A percentile compares a stretch with the other conserved stretches of the same genome.
phyloP scores from a whole-genome alignment of 1,140 invertebrate species.

The Heliothis subflexa region DNA sequence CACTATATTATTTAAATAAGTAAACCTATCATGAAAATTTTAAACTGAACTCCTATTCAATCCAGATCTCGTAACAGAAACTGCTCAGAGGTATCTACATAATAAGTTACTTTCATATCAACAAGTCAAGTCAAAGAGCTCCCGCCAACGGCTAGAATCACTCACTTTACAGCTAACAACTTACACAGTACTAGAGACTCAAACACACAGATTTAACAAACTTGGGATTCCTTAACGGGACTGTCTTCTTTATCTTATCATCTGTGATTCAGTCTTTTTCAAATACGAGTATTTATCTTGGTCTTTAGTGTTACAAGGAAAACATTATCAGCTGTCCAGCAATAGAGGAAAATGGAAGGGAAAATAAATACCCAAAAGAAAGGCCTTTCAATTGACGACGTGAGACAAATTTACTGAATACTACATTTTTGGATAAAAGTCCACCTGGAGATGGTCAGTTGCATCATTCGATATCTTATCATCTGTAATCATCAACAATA shows the following conservation, averaged over 20 bases:
- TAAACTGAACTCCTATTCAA: neutral
- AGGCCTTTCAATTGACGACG: no score
- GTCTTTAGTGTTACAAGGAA: neutral
- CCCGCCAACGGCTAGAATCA: slow-evolving; percentile 17
- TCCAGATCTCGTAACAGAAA: no score
- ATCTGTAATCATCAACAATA: no score
- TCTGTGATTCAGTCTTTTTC: slow-evolving; percentile 5
- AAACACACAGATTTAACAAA: slow-evolving; percentile 37
- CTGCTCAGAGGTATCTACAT: slow-evolving; percentile 5
- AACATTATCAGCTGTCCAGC: neutral
- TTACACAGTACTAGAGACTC: slow-evolving; percentile 24
- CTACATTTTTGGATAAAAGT: no score
- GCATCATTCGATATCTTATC: no score
- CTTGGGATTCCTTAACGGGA: slow-evolving; percentile 24
- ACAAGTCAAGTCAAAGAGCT: slow-evolving; percentile 34
- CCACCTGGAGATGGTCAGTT: no score
- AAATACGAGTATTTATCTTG: neutral
- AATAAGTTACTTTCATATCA: slow-evolving; percentile 35
- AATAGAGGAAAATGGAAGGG: no score
- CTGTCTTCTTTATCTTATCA: slow-evolving; percentile 25
- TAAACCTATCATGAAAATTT: neutral
- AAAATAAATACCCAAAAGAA: no score
- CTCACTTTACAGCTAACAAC: slow-evolving; percentile 35
- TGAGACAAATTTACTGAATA: no score
- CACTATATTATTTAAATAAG: neutral